Evolutionary conservation across 1,140 invertebrate species (phyloP).

Genomic region (Elysia chlorotica): DNA sequence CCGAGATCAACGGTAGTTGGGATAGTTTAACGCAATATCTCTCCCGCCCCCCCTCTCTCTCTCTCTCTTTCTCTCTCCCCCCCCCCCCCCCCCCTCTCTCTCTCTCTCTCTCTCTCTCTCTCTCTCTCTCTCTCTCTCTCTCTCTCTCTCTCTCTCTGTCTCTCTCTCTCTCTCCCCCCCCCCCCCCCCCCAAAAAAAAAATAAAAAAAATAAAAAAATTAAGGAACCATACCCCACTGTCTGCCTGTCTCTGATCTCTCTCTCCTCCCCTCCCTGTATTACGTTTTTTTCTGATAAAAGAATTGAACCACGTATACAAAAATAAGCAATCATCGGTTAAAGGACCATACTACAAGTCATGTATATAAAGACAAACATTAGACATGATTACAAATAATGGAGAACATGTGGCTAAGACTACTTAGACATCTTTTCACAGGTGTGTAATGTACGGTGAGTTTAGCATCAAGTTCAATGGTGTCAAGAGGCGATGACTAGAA

Average conservation of each 20-base stretch:
- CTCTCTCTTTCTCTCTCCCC: neutral
- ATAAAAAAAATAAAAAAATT: neutral
- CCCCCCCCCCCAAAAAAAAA: too few species aligned
- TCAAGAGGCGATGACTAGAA: too few species aligned
- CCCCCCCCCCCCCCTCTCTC: neutral
- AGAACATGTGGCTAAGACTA: too few species aligned
- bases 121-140: neutral
- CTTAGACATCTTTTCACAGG: too few species aligned
- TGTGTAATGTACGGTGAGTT: too few species aligned
- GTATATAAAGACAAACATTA: neutral
- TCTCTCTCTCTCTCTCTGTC: conserved; percentile 2
- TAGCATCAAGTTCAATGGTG: too few species aligned
- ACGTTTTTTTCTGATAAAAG: neutral
- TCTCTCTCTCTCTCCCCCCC: neutral
- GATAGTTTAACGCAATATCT: neutral
- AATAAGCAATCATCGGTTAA: neutral
- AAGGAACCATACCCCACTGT: neutral
- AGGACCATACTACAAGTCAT: neutral
- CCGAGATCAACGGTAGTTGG: neutral
- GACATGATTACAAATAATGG: too few species aligned
- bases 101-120: conserved; percentile 4
- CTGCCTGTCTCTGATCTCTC: neutral
- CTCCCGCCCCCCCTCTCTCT: neutral
- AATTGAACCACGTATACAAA: neutral
- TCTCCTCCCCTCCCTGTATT: neutral